Base-by-base conservation (phyloP, 2,113 vertebrate species). In the Nothobranchius furzeri region DNA sequence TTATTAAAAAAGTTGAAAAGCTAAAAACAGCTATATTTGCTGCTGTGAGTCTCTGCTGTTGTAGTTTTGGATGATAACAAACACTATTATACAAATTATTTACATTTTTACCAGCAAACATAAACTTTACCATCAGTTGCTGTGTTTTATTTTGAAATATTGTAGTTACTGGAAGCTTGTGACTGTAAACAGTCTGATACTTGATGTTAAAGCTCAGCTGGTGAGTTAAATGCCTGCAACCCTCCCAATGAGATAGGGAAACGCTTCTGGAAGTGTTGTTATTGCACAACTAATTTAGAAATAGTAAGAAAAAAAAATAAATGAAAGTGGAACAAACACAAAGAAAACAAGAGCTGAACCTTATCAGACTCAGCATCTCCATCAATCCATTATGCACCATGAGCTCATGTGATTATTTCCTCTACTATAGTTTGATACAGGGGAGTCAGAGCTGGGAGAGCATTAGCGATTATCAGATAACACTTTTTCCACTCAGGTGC, bases 141-240 rank as follows among this genome's bases (percentile, higher is more conserved):
- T 8, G 7, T 1, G 37, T 75, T 64, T 77, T 73, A 79, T 77
- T 79, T 64, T 77, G 53, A 68, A 61, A 66, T 12, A 8, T 1
- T 2, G 0, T 54, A 12, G 43, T 53, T 20, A 0, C 66, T 42
- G 54, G 76, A 83, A 56, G 9, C 3, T 20, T 63, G 7, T 6
- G 0, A 17, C 4, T 59, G 2, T 52, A 12, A 14, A 5, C 12
- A 13, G 1, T 35, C 67, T 68, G 10, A 62, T 1, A 7, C 25
- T 47, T 51, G 13, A 25, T 43, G 59, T 62, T 63, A 30, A 64
- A 74, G 60, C 73, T 80, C 81, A 79, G 76, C 73, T 88, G 67
- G 56, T 48, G 68, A 78, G n/a, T 64, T 61, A 36, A 64, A 74
- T 15, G 47, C 76, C 80, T 55, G 46, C 54, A 81, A 74, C 72